Evolutionary conservation across 2,113 vertebrate species (phyloP).

Genomic region (Beaufortia kweichowensis): DNA sequence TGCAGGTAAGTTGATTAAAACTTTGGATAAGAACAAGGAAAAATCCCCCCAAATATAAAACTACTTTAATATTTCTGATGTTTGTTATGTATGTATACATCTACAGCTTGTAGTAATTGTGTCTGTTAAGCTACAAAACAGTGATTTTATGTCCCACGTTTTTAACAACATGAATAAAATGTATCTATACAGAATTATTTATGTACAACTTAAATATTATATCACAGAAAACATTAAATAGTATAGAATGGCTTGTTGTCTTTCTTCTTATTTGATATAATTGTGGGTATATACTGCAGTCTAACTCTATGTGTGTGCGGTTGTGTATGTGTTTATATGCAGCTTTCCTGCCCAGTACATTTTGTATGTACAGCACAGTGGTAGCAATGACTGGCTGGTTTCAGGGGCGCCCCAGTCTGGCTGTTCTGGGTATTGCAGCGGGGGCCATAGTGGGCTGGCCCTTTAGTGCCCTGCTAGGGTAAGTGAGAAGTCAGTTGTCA

Average conservation of each 20-base stretch:
- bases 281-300: not conserved
- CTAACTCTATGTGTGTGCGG: not conserved
- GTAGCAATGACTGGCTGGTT: constrained; percentile 97
- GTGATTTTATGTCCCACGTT: too few species aligned
- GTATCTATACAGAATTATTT: too few species aligned
- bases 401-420: constrained; percentile 85
- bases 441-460: constrained; percentile 93
- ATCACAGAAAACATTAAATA: not conserved
- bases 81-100: too few species aligned
- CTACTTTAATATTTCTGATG: too few species aligned
- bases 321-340: constrained; percentile 37
- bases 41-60: too few species aligned
- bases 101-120: too few species aligned
- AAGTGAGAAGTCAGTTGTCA: constrained; percentile 57
- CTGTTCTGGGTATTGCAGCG: constrained; percentile 86
- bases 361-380: constrained; percentile 95
- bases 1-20: constrained; percentile 77
- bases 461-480: constrained; percentile 92
- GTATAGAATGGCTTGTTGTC: too few species aligned
- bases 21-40: too few species aligned
- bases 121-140: too few species aligned
- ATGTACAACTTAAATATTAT: too few species aligned
- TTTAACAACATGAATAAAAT: not conserved
- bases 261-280: not conserved
- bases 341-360: constrained; percentile 96